Evolutionary conservation across 2,888 invertebrate genomes (phyloP).

Genomic region (Anorthoa munda): DNA sequence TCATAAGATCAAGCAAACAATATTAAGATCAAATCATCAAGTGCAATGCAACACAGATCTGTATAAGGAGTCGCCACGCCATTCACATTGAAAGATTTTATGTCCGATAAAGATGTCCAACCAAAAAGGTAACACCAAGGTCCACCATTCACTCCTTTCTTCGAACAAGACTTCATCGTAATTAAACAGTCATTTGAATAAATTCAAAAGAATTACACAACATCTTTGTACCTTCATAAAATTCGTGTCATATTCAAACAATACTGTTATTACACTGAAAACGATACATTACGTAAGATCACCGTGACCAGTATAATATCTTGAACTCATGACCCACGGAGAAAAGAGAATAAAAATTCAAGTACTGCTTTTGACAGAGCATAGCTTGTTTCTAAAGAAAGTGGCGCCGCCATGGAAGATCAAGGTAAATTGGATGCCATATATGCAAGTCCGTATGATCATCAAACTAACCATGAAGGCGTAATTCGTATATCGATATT

Average conservation of each 20-base stretch:
- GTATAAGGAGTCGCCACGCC: not conserved
- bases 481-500: slow-evolving; percentile 41
- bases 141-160: slow-evolving; percentile 49
- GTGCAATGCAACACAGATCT: not conserved
- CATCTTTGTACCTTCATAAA: slow-evolving; percentile 30
- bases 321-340: slow-evolving; percentile 1
- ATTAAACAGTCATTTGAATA: slow-evolving; percentile 64
- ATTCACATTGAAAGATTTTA: slow-evolving; percentile 18
- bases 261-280: slow-evolving; percentile 60
- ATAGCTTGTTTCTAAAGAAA: not conserved
- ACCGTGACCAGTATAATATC: slow-evolving; percentile 16
- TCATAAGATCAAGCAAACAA: not conserved
- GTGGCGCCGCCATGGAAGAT: slow-evolving; percentile 15
- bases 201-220: slow-evolving; percentile 61
- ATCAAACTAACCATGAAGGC: slow-evolving; percentile 53
- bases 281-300: slow-evolving; percentile 45
- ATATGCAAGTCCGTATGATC: slow-evolving; percentile 15
- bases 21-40: not conserved
- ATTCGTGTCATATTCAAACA: slow-evolving; percentile 61
- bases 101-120: slow-evolving; percentile 38
- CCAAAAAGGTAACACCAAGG: slow-evolving; percentile 47
- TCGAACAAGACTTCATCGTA: slow-evolving; percentile 45
- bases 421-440: slow-evolving; percentile 14
- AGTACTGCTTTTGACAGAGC: not conserved
- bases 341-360: not conserved